These are phyloP conservation scores for Ligdia adustata DNA, from an alignment of 2,888 invertebrate species.

Conservation along the genomic window DNA sequence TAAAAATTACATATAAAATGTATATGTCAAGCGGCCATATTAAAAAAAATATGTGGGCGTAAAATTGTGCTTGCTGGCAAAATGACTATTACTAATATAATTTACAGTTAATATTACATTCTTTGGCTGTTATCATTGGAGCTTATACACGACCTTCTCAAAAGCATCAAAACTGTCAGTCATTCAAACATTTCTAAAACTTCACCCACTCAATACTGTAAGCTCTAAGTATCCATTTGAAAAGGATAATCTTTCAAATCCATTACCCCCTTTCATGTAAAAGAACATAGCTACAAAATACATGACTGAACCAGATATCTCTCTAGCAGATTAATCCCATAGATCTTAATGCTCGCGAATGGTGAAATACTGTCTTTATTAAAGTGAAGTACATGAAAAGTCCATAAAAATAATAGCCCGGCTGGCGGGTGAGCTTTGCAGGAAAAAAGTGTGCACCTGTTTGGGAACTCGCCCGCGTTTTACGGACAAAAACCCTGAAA, in stretches of 20 bases:
- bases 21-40: too few relatives aligned
- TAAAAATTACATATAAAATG: too few relatives aligned
- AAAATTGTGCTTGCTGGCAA: too few relatives aligned
- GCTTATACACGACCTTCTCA: too few relatives aligned
- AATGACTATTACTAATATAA: too few relatives aligned
- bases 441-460: slow-evolving; percentile 42
- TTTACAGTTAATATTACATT: too few relatives aligned
- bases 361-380: slow-evolving; percentile 51
- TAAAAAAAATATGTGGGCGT: too few relatives aligned
- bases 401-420: slow-evolving; percentile 53
- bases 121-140: too few relatives aligned
- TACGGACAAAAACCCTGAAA: slow-evolving; percentile 10
- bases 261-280: slow-evolving; percentile 24
- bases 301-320: slow-evolving; percentile 34
- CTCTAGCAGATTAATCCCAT: slow-evolving; percentile 37
- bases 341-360: slow-evolving; percentile 53
- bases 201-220: background rate
- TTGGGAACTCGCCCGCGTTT: slow-evolving; percentile 34
- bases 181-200: background rate
- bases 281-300: slow-evolving; percentile 15
- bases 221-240: background rate
- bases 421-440: slow-evolving; percentile 33
- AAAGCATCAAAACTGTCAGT: too few relatives aligned
- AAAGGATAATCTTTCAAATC: slow-evolving; percentile 24
- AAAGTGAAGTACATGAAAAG: slow-evolving; percentile 54